phyloP scores from a whole-genome alignment of 2,888 invertebrate species.

The Branchipolynoe longqiensis region DNA sequence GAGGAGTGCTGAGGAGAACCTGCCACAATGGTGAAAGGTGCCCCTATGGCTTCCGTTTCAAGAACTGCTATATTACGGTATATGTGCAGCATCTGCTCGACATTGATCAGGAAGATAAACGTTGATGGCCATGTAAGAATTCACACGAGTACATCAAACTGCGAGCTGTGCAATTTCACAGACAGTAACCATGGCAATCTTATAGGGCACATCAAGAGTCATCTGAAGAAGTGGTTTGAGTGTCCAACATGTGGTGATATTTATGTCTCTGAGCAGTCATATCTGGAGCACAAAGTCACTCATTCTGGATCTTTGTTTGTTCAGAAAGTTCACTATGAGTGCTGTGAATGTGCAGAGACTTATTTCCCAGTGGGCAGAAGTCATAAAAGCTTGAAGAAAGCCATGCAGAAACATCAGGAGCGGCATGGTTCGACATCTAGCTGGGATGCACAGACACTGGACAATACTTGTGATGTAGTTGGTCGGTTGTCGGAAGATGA shows the following conservation, averaged over 20 bases:
- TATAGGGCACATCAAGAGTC: neutral
- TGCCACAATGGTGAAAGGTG: too few species aligned
- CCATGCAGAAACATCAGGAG: neutral
- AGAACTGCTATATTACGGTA: neutral
- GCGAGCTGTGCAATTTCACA: neutral
- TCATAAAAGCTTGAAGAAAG: neutral
- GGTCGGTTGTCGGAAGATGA: neutral
- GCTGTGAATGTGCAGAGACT: neutral
- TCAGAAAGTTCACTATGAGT: neutral
- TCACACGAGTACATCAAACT: neutral
- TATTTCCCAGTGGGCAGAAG: neutral
- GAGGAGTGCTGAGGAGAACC: too few species aligned
- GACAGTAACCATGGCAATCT: neutral
- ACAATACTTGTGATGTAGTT: neutral
- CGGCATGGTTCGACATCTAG: neutral
- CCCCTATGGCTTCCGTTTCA: neutral
- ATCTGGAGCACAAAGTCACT: neutral
- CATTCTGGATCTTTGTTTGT: neutral
- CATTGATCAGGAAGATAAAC: neutral
- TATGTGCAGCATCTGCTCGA: slow-evolving; percentile 2
- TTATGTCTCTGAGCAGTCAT: neutral
- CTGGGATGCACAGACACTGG: neutral
- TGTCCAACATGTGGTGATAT: slow-evolving; percentile 16
- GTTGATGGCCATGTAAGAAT: neutral
- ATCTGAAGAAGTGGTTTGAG: neutral